Conservation (phyloP, 2,113 vertebrate species). For the Cyanoramphus novaezelandiae region DNA sequence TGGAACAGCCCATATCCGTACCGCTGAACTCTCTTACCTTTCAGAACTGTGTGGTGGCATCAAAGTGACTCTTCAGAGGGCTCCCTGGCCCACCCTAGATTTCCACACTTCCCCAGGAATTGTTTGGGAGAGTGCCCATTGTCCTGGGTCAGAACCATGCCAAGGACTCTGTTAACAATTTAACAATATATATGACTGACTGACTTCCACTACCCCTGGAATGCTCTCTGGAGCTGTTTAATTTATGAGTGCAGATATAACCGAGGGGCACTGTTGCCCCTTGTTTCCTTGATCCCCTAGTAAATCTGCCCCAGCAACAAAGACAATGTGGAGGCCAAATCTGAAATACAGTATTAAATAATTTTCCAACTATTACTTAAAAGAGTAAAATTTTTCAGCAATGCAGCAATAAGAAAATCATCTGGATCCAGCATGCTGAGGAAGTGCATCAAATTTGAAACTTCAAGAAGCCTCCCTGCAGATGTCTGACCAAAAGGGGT, state of each 20-base stretch:
- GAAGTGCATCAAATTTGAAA: constrained; percentile 68
- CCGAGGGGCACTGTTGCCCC: not conserved
- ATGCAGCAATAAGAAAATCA: constrained; percentile 65
- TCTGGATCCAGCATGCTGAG: constrained; percentile 73
- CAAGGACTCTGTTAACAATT: constrained; percentile 44
- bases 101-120: not conserved
- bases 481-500: constrained; percentile 71
- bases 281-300: constrained; percentile 44
- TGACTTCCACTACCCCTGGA: constrained; percentile 29
- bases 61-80: not conserved
- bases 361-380: constrained; percentile 64
- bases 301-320: constrained; percentile 50
- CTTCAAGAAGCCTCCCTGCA: constrained; percentile 69
- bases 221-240: constrained; percentile 12
- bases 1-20: not conserved
- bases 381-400: constrained; percentile 63
- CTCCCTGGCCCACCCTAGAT: not conserved
- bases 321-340: constrained; percentile 61
- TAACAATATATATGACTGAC: constrained; percentile 44
- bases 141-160: not conserved
- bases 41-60: not conserved
- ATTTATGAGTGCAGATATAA: constrained; percentile 49
- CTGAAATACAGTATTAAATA: constrained; percentile 69
- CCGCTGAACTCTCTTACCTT: not conserved
- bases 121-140: not conserved